Conservation (phyloP, 2,797 vertebrate species). For the Euphonia xanthogaster region DNA sequence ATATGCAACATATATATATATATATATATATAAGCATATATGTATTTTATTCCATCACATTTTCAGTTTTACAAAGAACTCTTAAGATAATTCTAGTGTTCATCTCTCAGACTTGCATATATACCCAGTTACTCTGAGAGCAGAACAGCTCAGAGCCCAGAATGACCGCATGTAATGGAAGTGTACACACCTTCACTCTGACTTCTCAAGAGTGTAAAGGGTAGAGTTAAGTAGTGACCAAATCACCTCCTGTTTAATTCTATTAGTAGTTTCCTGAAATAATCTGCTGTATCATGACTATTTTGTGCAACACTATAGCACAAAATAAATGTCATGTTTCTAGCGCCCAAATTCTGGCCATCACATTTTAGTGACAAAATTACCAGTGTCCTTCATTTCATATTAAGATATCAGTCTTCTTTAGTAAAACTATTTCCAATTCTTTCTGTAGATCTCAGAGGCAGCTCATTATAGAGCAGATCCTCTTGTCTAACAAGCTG, state of each 20-base stretch:
- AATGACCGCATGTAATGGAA: not conserved
- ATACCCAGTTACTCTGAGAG: not conserved
- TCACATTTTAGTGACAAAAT: not conserved
- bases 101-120: not conserved
- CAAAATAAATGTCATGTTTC: not conserved
- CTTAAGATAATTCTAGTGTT: not conserved
- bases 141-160: not conserved
- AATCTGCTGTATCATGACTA: not conserved
- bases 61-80: not conserved
- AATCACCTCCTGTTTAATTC: not conserved
- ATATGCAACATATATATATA: not conserved
- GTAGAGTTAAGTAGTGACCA: not conserved
- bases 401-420: not conserved
- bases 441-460: not conserved
- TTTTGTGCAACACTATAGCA: not conserved
- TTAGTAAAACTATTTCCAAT: not conserved
- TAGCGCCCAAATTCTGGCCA: not conserved
- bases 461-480: not conserved
- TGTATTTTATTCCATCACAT: not conserved
- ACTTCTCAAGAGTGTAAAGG: not conserved
- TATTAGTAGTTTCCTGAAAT: not conserved
- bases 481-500: not conserved
- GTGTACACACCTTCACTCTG: not conserved
- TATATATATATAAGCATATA: too few species aligned
- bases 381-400: not conserved